phyloP scores from a whole-genome alignment of 2,113 vertebrate species.

The Grallaria varia region DNA sequence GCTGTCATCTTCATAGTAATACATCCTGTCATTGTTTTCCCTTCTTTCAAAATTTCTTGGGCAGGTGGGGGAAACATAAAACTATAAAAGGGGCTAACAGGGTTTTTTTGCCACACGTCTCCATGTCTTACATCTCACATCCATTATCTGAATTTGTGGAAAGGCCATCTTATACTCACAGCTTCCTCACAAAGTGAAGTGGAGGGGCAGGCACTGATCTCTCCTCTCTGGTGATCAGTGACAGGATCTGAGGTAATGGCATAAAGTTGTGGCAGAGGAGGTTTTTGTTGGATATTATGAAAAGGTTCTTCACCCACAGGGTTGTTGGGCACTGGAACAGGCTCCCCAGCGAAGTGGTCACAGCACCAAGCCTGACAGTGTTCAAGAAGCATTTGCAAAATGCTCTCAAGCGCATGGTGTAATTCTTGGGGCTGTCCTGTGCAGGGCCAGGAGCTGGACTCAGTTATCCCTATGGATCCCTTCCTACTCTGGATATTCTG shows the following conservation, averaged over 20 bases:
- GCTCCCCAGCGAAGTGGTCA: background rate
- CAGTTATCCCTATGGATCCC: background rate
- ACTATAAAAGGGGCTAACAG: background rate
- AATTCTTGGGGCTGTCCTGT: background rate
- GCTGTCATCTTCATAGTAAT: background rate
- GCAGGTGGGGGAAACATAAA: rapidly evolving
- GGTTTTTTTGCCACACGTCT: background rate
- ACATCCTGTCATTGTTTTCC: background rate
- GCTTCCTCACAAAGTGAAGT: background rate
- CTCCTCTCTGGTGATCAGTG: background rate
- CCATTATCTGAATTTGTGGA: background rate
- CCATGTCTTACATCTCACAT: background rate
- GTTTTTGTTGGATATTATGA: background rate
- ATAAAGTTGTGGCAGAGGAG: background rate
- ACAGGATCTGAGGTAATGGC: background rate
- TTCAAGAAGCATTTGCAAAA: background rate
- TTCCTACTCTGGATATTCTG: background rate
- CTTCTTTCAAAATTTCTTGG: background rate
- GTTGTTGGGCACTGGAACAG: background rate
- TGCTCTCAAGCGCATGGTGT: background rate
- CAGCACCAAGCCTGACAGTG: background rate
- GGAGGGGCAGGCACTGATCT: background rate
- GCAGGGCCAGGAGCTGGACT: background rate
- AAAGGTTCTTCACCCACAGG: background rate
- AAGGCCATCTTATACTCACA: background rate